A percentile compares a stretch with the other conserved stretches of the same genome.
Conservation (phyloP, 2,888 invertebrate genomes). For the Leucoma salicis region DNA sequence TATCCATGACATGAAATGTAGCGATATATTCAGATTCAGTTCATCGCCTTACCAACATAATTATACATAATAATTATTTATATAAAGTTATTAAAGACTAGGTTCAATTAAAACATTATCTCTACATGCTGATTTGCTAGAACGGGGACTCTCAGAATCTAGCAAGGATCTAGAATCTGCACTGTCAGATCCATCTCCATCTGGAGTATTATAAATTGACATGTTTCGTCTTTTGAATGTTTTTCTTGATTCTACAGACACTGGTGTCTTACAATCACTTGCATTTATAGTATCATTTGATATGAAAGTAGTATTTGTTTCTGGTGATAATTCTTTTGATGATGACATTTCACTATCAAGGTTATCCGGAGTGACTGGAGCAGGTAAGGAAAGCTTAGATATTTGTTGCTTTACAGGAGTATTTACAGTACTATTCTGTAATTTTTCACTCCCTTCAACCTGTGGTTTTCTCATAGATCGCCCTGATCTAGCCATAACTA, state of each 20-base stretch:
- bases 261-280: slow-evolving; percentile 54
- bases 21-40: no score
- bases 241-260: slow-evolving; percentile 50
- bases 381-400: slow-evolving; percentile 61
- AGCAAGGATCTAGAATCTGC: slow-evolving; percentile 41
- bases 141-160: slow-evolving; percentile 44
- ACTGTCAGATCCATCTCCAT: slow-evolving; percentile 48
- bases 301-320: slow-evolving; percentile 38
- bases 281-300: slow-evolving; percentile 42
- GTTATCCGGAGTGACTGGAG: slow-evolving; percentile 61
- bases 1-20: no score
- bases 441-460: not conserved
- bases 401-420: slow-evolving; percentile 51
- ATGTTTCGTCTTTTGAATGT: slow-evolving; percentile 71
- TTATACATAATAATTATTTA: no score
- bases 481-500: slow-evolving; percentile 80
- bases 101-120: slow-evolving; percentile 4
- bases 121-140: slow-evolving; percentile 46
- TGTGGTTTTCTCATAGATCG: slow-evolving; percentile 54
- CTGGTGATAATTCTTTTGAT: slow-evolving; percentile 33
- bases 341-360: slow-evolving; percentile 40
- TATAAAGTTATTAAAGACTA: not conserved
- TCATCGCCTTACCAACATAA: no score
- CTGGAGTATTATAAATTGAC: slow-evolving; percentile 62
- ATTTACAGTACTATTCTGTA: slow-evolving; percentile 17